Base-by-base conservation (phyloP, 1,140 invertebrate genomes). In the Cardiocondyla obscurior region DNA sequence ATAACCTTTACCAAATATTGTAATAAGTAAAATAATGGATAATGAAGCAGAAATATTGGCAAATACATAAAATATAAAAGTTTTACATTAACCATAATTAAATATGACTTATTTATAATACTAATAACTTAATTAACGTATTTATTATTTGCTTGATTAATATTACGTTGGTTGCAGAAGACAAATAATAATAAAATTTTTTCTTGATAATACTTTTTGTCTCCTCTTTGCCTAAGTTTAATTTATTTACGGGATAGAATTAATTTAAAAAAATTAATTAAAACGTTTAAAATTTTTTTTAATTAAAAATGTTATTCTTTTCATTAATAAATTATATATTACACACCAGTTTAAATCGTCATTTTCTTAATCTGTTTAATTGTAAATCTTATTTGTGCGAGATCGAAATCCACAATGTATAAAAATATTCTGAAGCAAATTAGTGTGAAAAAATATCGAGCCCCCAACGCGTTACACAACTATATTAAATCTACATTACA, bases 311-410 rank as follows among this genome's bases (percentile, higher is more conserved):
- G n/a, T 36, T 46, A 0, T 4, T 46, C 5, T 16, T 16, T 16
- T 16, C 44, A 16, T n/a, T n/a, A 16, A 1, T 46, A 46, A 3
- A 46, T 46, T 44, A 44, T 42, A 42, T 42, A 42, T 42, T 42
- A 30, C n/a, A 36, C n/a, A 8, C 12, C 0, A n/a, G n/a, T 36
- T 55, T n/a, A 25, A 39, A 53, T 72, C 16, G 53, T 7, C n/a
- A 33, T 1, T 44, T 4, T 12, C 0, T 33, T 19, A 55, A 25
- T 33, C 1, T 16, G 1, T n/a, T 44, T 30, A 58, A 30, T 3
- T 1, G 64, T 33, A 19, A 3, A n/a, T n/a, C 67, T 55, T 77
- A 67, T 58, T 83, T 19, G 42, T 77, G 30, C n/a, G 49, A 83
- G 67, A 58, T 58, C 0, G n/a, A 30, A 14, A 16, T n/a, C 2